Percentiles rank a stretch among this genome's conserved stretches.
Evolutionary conservation across 2,113 vertebrate genomes (phyloP).

Genomic region (Donacobius atricapilla): DNA sequence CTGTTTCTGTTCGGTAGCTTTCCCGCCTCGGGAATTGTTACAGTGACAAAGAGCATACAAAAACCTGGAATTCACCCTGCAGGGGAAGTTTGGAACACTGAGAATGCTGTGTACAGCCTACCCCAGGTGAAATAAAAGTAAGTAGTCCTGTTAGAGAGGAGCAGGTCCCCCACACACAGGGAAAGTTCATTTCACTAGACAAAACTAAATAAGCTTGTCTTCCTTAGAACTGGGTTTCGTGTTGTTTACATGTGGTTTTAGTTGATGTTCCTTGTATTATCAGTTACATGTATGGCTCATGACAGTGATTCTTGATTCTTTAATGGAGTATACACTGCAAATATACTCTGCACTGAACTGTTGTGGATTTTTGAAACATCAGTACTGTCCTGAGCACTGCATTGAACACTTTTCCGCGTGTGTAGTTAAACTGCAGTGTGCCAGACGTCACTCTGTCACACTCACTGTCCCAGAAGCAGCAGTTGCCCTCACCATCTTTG

Average conservation of each 20-base stretch:
- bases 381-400: not conserved
- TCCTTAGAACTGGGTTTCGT: not conserved
- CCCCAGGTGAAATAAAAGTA: not conserved
- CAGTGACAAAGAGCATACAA: not conserved
- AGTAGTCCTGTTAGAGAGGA: not conserved
- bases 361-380: not conserved
- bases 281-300: not conserved
- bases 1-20: not conserved
- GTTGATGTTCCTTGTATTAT: not conserved
- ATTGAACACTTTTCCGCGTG: not conserved
- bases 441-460: not conserved
- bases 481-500: not conserved
- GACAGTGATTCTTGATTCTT: not conserved
- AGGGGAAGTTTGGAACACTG: not conserved
- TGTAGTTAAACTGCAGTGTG: not conserved
- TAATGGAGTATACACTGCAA: not conserved
- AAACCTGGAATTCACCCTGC: not conserved
- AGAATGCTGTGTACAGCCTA: not conserved
- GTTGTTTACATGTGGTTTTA: not conserved
- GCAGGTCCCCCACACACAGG: fast-evolving
- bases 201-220: not conserved
- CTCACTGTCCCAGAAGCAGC: not conserved
- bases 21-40: not conserved
- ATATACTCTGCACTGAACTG: not conserved
- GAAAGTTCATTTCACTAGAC: not conserved